Evolutionary conservation across 2,888 invertebrate genomes (phyloP), one percentile per base, ranked within the genome.

Genomic region (Artemia sp.): DNA sequence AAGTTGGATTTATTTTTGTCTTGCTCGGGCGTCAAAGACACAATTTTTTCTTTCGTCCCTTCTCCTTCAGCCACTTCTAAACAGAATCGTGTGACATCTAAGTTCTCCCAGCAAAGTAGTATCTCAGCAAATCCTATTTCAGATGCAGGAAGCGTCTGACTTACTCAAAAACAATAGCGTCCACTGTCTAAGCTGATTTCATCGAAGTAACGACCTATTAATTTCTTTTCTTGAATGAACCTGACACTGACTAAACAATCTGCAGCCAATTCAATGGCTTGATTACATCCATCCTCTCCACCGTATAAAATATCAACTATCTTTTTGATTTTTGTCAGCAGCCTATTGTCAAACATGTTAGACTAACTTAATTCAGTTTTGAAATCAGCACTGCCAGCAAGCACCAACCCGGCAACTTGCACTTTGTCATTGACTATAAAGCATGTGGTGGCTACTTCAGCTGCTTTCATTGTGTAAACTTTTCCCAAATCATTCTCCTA

Each of bases 251-350:
- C 93, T 75, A 99, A 82, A 14, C 96, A 92, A 82, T 99, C 98
- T 0, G 97, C 94, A 0, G 98, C 94, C 76, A 99, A 81, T 82
- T 99, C 98, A 75, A 98, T 98, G 73, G 98, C 98, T 79, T 98
- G 98, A 82, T 99, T 99, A 82, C 99, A 98, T 70, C 98, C 98
- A 79, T 98, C 98, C 81, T 99, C 98, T 11, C 98, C 98, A 64
- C 98, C 98, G 79, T 98, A 98, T 0, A 97, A 97, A 69, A 99
- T 95, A 80, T 98, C 98, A 73, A 99, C 98, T 74, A 98, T 82
- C 81, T 99, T 98, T 76, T 99, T 93, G 74, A 98, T 88, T 85
- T 97, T 98, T 52, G 89, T 87, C 91, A 97, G 96, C 76, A 97
- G 84, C 81, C 97, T 86, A 78, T 92, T 94, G 83, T 98, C 98